Conservation (phyloP, 2,113 vertebrate genomes). For the Ancistrus triradiatus region DNA sequence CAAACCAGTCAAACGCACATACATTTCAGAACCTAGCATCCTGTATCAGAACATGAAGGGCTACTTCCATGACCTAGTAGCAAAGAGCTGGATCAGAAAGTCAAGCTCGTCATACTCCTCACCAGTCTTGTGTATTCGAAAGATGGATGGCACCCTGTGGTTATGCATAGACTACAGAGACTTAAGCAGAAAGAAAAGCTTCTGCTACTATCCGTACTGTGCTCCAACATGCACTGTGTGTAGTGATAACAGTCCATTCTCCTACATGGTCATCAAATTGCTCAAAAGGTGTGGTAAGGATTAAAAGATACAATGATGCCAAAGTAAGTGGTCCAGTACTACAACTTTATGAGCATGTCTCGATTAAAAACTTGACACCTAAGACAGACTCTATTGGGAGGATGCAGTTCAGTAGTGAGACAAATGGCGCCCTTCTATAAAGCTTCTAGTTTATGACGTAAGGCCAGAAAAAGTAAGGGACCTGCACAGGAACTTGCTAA, state of each 20-base stretch:
- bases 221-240: not conserved
- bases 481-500: too few relatives aligned
- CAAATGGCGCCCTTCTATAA: too few relatives aligned
- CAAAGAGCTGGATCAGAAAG: not conserved
- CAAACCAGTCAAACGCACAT: not conserved
- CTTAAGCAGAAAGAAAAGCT: not conserved
- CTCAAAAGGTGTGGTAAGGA: too few relatives aligned
- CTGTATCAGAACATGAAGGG: not conserved
- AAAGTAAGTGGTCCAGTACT: too few relatives aligned
- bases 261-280: too few relatives aligned
- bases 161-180: not conserved
- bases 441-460: too few relatives aligned
- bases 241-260: conserved; percentile 17
- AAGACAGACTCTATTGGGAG: too few relatives aligned
- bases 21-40: not conserved
- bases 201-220: not conserved
- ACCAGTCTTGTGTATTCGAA: not conserved
- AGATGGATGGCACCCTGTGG: not conserved
- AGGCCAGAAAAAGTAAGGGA: too few relatives aligned
- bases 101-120: not conserved
- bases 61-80: not conserved
- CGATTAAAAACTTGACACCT: too few relatives aligned
- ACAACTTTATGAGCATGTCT: too few relatives aligned
- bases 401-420: too few relatives aligned
- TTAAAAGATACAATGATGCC: too few relatives aligned